Percentiles rank a stretch among this genome's conserved stretches.
Conservation (phyloP, 2,113 vertebrate species). For the Tichodroma muraria region DNA sequence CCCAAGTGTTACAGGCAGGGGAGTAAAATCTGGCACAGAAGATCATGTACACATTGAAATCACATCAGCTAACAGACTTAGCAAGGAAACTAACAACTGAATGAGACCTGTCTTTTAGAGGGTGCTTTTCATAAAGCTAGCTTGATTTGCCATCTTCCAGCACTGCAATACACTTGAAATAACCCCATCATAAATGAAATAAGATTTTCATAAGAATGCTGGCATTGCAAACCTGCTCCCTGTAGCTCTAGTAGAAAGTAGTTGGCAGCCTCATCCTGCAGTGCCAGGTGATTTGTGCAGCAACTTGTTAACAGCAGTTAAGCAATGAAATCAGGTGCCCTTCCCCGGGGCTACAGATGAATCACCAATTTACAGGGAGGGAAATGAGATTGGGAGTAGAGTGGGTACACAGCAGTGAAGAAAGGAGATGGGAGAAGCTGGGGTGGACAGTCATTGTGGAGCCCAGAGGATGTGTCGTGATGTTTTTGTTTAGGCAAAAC, state of each 20-base stretch:
- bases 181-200: not conserved
- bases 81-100: not conserved
- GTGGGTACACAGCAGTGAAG: not conserved
- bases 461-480: not conserved
- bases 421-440: not conserved
- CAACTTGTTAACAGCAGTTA: slow-evolving; percentile 46
- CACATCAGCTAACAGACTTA: not conserved
- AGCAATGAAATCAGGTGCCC: slow-evolving; percentile 47
- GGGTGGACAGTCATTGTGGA: not conserved
- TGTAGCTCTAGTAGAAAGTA: not conserved
- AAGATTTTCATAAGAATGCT: not conserved
- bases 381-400: not conserved
- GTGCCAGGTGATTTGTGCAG: slow-evolving; percentile 39
- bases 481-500: not conserved
- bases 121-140: not conserved
- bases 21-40: not conserved
- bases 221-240: not conserved
- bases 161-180: not conserved
- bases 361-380: not conserved
- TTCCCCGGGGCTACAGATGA: not conserved
- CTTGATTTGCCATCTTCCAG: not conserved
- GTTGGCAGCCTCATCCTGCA: not conserved
- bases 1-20: not conserved
- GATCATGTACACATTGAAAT: not conserved
- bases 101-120: not conserved